phyloP scores from a whole-genome alignment of 92 coral and sea anemone genomes.

The Actinostola sp. region DNA sequence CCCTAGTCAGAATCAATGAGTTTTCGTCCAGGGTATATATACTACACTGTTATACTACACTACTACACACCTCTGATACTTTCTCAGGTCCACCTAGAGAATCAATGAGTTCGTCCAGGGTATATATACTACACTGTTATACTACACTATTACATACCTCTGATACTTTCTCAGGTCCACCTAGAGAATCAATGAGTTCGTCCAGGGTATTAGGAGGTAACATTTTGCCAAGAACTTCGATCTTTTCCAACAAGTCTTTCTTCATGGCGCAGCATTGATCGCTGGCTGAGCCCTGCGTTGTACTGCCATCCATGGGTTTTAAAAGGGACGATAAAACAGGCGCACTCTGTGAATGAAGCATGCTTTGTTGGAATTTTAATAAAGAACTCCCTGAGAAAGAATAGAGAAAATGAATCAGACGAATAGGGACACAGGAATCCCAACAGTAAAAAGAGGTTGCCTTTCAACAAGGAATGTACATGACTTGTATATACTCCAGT shows the following conservation, averaged over 20 bases:
- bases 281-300: constrained; percentile 50
- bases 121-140: not conserved
- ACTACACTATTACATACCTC: constrained; percentile 65
- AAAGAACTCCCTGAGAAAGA: constrained; percentile 4
- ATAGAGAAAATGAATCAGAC: not conserved
- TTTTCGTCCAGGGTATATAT: too few relatives aligned
- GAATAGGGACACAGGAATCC: too few relatives aligned
- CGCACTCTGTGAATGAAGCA: constrained; percentile 79
- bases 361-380: constrained; percentile 4
- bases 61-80: too few relatives aligned
- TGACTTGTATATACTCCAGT: too few relatives aligned
- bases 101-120: too few relatives aligned
- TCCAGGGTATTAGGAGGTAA: constrained; percentile 94
- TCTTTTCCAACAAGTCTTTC: constrained; percentile 74
- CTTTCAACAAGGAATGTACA: too few relatives aligned
- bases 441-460: too few relatives aligned
- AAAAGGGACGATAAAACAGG: constrained; percentile 75
- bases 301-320: constrained; percentile 19
- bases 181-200: constrained; percentile 84
- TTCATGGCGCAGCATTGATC: constrained; percentile 91
- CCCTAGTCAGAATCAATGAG: too few relatives aligned
- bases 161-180: constrained; percentile 92
- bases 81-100: too few relatives aligned
- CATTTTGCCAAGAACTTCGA: constrained; percentile 61
- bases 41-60: too few relatives aligned